Base-by-base conservation (phyloP, 2,888 invertebrate genomes). In the Hemithea aestivaria region DNA sequence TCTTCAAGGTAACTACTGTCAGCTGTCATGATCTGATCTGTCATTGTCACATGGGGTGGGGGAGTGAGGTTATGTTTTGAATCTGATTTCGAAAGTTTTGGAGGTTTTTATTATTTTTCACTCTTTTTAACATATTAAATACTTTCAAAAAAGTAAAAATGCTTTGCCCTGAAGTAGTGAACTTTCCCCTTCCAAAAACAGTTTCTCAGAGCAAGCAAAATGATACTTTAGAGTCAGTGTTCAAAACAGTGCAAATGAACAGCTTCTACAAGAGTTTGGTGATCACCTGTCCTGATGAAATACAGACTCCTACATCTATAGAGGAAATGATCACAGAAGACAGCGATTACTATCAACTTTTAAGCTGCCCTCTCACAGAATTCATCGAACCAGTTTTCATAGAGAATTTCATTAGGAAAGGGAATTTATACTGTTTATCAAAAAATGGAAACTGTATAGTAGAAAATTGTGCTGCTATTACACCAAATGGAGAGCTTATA, bases 141-240 rank as follows among this genome's bases (percentile, higher is more conserved):
- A 6, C 10, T n/a, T n/a, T n/a, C n/a, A n/a, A n/a, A n/a, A n/a
- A n/a, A 33, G 6, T 5, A 9, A 47, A 6, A 24, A 53, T 83
- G 85, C 48, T 85, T 10, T 74, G 77, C 38, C 85, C 85, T 10
- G 83, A 85, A 66, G 70, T 84, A 10, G 63, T 59, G 35, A 70
- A 77, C 44, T 83, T 84, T 49, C 72, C 78, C 2, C 50, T 73
- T 1, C 84, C 85, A 0, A 83, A 78, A 73, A 62, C 76, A 6
- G 59, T 71, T 22, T 55, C 62, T 16, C 53, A 51, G 1, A 52
- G 52, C 2, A 73, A 66, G 42, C 51, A 57, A 48, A 59, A 63
- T 38, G 50, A 64, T 40, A 61, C 58, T 26, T 46, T 70, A 2
- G 62, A 70, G 22, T 43, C 49, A 1, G 58, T 71, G 1, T 49